Evolutionary conservation across 2,113 vertebrate species (phyloP), one percentile per base, ranked within the genome.

Genomic region (Psilopogon haemacephalus): DNA sequence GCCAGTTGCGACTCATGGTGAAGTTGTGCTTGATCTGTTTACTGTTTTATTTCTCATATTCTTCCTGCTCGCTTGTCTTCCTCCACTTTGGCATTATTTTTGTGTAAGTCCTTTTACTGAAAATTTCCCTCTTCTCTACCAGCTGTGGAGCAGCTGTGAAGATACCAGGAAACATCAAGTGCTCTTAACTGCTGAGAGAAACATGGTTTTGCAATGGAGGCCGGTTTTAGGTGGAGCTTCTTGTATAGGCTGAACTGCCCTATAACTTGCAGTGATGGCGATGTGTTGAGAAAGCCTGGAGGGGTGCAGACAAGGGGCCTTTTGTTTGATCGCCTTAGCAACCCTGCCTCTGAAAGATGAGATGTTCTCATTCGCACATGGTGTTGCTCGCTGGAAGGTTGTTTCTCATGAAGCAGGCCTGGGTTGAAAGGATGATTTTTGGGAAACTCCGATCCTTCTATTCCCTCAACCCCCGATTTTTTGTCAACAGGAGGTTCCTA

Each of bases 321-420:
- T 87, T 89, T 93, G 82, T 93, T 58, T 67, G 59, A 86, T 86
- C 46, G 56, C 79, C 92, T 86, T 80, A 95, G 88, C 83, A 93
- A 52, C 74, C 50, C 82, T 58, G 71, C 55, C 79, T 79, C 68
- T 74, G 93, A 77, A 86, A 92, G 80, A 54, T 1, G 85, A 90
- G 91, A 90, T 71, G 64, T 62, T 91, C 90, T 90, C 68, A 1
- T 50, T 88, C 5, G 0, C 1, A 4, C 8, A 3, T 9, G 3
- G 50, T 3, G 48, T 5, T 26, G 30, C 52, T 79, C 0, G 5
- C 13, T 10, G 69, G 69, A 84, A 81, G 64, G 65, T 4, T 72
- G 52, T 64, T 93, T 42, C 60, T 83, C 1, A 0, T 65, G 67
- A 52, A 82, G 58, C 71, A 48, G 30, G 16, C n/a, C 40, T 62